phyloP scores from a whole-genome alignment of 2,113 vertebrate genomes.

The Elephantulus edwardii region DNA sequence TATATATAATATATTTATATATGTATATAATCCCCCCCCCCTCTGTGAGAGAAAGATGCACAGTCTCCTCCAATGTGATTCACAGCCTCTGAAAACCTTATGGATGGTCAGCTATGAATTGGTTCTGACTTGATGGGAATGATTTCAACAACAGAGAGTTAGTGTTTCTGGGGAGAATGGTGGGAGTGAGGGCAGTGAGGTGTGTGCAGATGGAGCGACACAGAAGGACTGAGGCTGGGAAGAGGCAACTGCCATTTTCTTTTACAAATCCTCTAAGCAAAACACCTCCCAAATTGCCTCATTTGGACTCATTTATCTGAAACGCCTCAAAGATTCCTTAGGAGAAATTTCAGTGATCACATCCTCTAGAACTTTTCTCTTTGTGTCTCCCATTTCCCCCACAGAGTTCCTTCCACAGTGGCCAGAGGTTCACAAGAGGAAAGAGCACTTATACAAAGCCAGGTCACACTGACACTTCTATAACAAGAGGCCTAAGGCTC shows the following conservation, averaged over 20 bases:
- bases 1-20: too few species aligned
- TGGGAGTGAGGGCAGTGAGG: neutral
- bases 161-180: neutral
- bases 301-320: neutral
- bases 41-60: too few species aligned
- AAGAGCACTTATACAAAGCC: neutral
- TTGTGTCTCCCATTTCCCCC: neutral
- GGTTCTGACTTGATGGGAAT: too few species aligned
- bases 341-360: neutral
- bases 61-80: too few species aligned
- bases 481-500: neutral
- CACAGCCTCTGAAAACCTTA: too few species aligned
- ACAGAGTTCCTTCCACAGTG: neutral
- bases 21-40: too few species aligned
- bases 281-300: neutral
- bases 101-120: too few species aligned
- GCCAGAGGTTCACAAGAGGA: too few species aligned
- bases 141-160: too few species aligned
- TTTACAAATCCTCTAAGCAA: neutral
- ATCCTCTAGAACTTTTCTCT: neutral
- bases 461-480: neutral
- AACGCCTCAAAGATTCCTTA: neutral
- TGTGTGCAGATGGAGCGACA: neutral
- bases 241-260: neutral
- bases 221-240: neutral